Evolutionary conservation across 2,888 invertebrate genomes (phyloP).

Genomic region (Lottia scabra): DNA sequence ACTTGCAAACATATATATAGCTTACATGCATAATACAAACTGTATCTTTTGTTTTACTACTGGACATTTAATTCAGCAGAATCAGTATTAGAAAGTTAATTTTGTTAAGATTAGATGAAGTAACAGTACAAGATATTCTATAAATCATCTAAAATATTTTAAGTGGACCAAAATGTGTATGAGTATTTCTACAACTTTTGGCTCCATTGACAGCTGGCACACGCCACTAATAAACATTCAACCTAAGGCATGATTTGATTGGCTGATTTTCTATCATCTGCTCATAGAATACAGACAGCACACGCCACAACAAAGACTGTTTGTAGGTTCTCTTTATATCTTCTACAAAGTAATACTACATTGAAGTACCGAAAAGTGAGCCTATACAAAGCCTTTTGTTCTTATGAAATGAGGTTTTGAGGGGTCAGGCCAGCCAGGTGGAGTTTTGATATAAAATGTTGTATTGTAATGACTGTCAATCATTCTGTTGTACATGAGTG

Average conservation of each 20-base stretch:
- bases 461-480: conserved; percentile 1
- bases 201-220: conserved; percentile 2
- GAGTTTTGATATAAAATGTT: neutral
- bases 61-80: too few relatives aligned
- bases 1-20: too few relatives aligned
- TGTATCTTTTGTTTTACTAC: too few relatives aligned
- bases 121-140: too few relatives aligned
- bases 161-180: neutral
- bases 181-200: neutral
- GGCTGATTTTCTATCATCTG: neutral
- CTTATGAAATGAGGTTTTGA: neutral
- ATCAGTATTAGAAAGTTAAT: too few relatives aligned
- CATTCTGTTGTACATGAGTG: neutral
- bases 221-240: conserved; percentile 1
- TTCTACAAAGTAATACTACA: neutral
- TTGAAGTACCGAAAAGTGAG: neutral
- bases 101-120: too few relatives aligned
- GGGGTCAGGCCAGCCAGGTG: neutral
- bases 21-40: too few relatives aligned
- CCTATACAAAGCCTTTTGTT: neutral
- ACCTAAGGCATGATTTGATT: neutral
- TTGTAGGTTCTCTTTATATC: neutral
- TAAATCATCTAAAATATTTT: too few relatives aligned
- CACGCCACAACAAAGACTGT: neutral
- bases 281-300: neutral